Evolutionary conservation across 2,113 vertebrate genomes (phyloP).

Genomic region (Cinclus mexicanus): DNA sequence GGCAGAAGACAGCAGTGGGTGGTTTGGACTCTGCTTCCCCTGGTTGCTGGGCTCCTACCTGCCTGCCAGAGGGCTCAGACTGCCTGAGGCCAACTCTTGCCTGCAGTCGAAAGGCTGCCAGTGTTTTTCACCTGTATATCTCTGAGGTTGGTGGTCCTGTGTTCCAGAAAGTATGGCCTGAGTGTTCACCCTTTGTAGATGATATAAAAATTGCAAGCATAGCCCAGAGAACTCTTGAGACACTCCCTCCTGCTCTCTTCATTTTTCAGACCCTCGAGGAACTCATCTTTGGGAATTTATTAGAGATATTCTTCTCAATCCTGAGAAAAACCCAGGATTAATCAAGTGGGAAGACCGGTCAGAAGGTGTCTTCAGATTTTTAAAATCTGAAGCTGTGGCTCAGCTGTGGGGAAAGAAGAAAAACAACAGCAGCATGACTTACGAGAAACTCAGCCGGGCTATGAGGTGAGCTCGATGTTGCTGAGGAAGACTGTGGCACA

Average conservation of each 20-base stretch:
- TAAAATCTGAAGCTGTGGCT: conserved; percentile 96
- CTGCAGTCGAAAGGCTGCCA: neutral
- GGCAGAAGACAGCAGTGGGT: neutral
- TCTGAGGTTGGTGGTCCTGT: neutral
- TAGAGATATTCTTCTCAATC: conserved; percentile 92
- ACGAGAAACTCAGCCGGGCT: conserved; percentile 96
- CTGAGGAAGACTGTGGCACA: neutral
- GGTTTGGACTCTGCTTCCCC: neutral
- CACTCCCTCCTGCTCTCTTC: neutral
- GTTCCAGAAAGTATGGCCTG: neutral
- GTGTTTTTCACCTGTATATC: neutral
- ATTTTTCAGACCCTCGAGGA: conserved; percentile 84
- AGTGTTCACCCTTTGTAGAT: neutral
- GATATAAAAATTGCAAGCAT: neutral
- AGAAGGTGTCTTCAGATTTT: conserved; percentile 93
- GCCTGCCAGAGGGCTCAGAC: neutral
- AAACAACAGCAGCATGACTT: conserved; percentile 99
- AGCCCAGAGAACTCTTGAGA: neutral
- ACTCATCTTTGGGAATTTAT: conserved; percentile 99
- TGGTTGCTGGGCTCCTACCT: neutral
- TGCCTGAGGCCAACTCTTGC: rapidly evolving
- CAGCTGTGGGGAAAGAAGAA: conserved; percentile 99
- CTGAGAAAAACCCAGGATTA: conserved; percentile 92
- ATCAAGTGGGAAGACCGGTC: conserved; percentile 98
- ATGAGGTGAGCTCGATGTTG: conserved; percentile 86